Conservation (phyloP, 2,888 invertebrate genomes). For the Apotomis turbidana region DNA sequence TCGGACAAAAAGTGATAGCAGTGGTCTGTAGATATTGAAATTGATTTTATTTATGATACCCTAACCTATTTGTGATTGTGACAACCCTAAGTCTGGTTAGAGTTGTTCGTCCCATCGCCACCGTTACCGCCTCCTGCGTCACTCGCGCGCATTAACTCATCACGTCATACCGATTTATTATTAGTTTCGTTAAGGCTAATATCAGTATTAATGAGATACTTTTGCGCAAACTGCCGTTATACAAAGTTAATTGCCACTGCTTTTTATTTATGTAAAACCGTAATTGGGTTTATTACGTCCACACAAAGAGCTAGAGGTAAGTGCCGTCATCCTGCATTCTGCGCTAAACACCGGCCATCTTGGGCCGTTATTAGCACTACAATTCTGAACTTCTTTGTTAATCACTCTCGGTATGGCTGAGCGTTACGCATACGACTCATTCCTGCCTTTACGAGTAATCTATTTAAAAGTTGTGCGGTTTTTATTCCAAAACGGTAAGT, state of each 20-base stretch:
- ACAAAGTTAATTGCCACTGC: neutral
- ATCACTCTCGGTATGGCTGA: constrained; percentile 28
- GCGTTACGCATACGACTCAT: constrained; percentile 48
- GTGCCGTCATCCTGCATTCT: constrained; percentile 38
- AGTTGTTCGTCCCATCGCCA: constrained; percentile 40
- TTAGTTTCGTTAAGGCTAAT: constrained; percentile 22
- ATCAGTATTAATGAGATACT: constrained; percentile 1
- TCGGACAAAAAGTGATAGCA: neutral
- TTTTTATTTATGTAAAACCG: constrained; percentile 5
- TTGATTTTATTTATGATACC: neutral
- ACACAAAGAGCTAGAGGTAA: constrained; percentile 26
- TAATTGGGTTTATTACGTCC: constrained; percentile 2
- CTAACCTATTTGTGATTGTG: neutral
- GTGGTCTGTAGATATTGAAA: neutral
- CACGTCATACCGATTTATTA: constrained; percentile 48
- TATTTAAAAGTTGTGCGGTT: constrained; percentile 70
- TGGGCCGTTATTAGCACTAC: constrained; percentile 31
- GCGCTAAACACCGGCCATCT: constrained; percentile 30
- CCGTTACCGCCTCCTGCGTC: constrained; percentile 55
- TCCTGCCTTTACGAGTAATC: constrained; percentile 51
- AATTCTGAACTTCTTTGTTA: constrained; percentile 37
- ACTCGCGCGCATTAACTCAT: constrained; percentile 42
- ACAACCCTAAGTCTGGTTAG: constrained; percentile 20
- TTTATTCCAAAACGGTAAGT: constrained; percentile 81
- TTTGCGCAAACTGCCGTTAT: constrained; percentile 9